Evolutionary conservation across 1,140 invertebrate species (phyloP).

Genomic region (Plodia interpunctella): DNA sequence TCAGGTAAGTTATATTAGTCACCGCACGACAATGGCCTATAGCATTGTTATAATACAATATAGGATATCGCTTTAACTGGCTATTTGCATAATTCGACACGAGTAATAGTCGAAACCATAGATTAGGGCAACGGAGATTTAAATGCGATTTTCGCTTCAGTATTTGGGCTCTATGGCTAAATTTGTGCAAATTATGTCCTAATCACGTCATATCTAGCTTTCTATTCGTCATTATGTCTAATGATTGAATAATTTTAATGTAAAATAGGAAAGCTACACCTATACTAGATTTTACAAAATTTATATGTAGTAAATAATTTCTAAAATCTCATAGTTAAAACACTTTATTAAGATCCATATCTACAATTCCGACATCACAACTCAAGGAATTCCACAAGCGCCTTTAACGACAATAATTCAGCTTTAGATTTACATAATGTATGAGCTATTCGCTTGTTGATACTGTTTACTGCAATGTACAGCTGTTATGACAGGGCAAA

Average conservation of each 20-base stretch:
- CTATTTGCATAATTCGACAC: constrained; percentile 61
- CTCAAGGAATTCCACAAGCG: neutral
- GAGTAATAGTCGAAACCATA: constrained; percentile 27
- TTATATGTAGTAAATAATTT: too few species aligned
- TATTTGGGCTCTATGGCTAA: neutral
- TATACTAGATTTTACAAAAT: too few species aligned
- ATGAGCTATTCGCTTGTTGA: neutral
- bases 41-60: constrained; percentile 27
- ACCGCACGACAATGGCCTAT: constrained; percentile 44
- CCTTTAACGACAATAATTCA: neutral
- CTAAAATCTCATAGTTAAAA: too few species aligned
- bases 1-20: constrained; percentile 52
- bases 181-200: too few species aligned
- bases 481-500: neutral
- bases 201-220: too few species aligned
- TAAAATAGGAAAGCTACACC: too few species aligned
- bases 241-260: too few species aligned
- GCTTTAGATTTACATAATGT: neutral
- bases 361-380: neutral
- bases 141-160: neutral
- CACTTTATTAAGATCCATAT: neutral
- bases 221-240: too few species aligned
- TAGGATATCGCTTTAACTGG: constrained; percentile 34
- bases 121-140: neutral
- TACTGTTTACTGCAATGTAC: neutral